A percentile compares a stretch with the other conserved stretches of the same genome.
phyloP scores from a whole-genome alignment of 1,140 invertebrate genomes.

The Tetragnatha versicolor region DNA sequence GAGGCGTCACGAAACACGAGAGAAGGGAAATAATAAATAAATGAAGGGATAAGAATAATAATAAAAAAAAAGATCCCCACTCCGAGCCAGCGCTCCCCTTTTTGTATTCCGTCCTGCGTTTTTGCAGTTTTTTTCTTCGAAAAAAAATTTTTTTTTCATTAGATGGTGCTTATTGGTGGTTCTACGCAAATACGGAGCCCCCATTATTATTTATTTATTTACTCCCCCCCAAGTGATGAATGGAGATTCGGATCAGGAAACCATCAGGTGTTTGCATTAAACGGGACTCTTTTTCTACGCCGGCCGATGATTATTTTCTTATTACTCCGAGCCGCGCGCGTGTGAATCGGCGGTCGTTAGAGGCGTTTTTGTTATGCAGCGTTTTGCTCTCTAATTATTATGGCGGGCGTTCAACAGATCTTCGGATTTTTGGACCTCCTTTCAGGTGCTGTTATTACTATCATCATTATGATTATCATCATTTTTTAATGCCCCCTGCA shows the following conservation, averaged over 20 bases:
- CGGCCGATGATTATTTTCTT: conserved; percentile 50
- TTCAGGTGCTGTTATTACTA: background rate
- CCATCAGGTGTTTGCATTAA: conserved; percentile 52
- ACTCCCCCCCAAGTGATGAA: conserved; percentile 36
- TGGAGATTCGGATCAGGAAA: conserved; percentile 46
- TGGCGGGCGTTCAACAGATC: conserved; percentile 2
- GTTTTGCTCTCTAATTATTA: conserved; percentile 38
- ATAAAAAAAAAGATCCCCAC: background rate
- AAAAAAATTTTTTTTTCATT: conserved; percentile 54
- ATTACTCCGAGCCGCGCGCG: conserved; percentile 34
- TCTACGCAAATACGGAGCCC: background rate
- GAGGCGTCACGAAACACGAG: too few relatives aligned
- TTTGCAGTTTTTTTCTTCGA: conserved; percentile 27
- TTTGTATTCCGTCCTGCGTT: background rate
- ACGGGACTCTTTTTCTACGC: conserved; percentile 44
- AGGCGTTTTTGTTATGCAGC: conserved; percentile 30
- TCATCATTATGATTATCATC: too few relatives aligned
- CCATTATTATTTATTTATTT: background rate
- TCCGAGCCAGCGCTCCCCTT: conserved; percentile 3
- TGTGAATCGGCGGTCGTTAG: conserved; percentile 43
- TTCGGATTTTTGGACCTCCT: background rate
- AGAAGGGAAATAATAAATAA: conserved; percentile 7
- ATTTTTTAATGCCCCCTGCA: too few relatives aligned
- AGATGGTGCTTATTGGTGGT: conserved; percentile 41
- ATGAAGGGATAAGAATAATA: background rate